A percentile compares a stretch with the other conserved stretches of the same genome.
These are phyloP conservation scores for Ophioninae sp. DNA, from an alignment of 2,888 invertebrate species.

Conservation along the genomic window DNA sequence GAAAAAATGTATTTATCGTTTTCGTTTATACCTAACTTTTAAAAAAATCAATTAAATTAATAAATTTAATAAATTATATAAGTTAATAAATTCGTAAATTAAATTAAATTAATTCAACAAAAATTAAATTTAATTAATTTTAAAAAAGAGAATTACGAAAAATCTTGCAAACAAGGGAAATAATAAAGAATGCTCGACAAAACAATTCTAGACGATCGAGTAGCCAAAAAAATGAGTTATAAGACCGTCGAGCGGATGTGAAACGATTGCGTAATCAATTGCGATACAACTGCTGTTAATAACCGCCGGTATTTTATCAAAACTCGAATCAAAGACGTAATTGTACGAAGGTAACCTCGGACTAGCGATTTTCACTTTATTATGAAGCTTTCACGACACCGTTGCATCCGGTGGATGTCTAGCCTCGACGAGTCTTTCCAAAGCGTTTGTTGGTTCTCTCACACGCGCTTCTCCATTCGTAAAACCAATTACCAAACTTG, in stretches of 20 bases:
- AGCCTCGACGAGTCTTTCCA: constrained; percentile 35
- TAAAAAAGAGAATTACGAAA: too few relatives aligned
- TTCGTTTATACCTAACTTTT: too few relatives aligned
- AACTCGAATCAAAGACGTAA: constrained; percentile 34
- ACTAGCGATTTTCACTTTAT: constrained; percentile 56
- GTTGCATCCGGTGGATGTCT: constrained; percentile 58
- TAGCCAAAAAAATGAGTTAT: background rate
- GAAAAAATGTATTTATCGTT: too few relatives aligned
- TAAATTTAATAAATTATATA: too few relatives aligned
- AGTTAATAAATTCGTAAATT: too few relatives aligned
- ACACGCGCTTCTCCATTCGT: constrained; percentile 42
- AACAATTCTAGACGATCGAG: background rate
- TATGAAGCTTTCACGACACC: constrained; percentile 57
- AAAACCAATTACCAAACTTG: background rate
- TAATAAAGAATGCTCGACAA: background rate
- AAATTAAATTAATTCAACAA: too few relatives aligned
- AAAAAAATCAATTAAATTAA: too few relatives aligned
- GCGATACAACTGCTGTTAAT: background rate
- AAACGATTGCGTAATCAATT: constrained; percentile 10
- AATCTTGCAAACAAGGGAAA: too few relatives aligned
- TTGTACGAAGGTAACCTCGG: constrained; percentile 24
- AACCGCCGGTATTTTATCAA: background rate
- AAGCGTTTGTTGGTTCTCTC: constrained; percentile 56
- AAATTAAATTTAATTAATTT: too few relatives aligned
- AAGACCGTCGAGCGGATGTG: background rate